Evolutionary conservation across 2,797 vertebrate genomes (phyloP).

Genomic region (Anisognathus igniventris): DNA sequence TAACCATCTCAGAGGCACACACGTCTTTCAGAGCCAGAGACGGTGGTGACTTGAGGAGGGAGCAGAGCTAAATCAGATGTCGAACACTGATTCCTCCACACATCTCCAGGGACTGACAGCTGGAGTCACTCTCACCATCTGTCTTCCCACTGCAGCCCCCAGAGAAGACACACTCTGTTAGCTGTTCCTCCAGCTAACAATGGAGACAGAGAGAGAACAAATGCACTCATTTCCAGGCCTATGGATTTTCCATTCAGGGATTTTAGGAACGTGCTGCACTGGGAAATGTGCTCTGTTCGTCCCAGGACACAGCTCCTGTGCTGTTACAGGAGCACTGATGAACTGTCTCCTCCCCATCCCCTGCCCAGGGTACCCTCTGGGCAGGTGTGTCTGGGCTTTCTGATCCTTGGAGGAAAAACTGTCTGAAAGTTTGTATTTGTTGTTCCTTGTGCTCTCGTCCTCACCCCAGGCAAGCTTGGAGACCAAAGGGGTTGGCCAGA

Average conservation of each 20-base stretch:
- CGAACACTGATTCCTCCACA: constrained; percentile 1
- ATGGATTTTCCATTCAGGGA: constrained; percentile 26
- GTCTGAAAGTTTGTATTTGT: not conserved
- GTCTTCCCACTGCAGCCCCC: not conserved
- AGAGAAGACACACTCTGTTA: not conserved
- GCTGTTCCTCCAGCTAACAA: not conserved
- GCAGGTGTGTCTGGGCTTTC: not conserved
- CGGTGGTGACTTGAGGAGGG: not conserved
- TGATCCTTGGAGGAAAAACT: not conserved
- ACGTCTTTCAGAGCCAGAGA: not conserved
- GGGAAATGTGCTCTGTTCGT: not conserved
- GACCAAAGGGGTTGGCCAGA: not conserved
- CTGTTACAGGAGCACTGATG: not conserved
- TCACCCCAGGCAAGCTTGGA: not conserved
- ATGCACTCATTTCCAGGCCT: not conserved
- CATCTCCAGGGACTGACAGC: constrained; percentile 11
- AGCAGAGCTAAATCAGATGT: constrained; percentile 14
- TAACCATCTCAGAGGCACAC: not conserved
- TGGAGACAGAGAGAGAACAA: not conserved
- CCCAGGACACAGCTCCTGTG: not conserved
- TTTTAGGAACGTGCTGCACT: accelerated
- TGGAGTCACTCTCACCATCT: constrained; percentile 23
- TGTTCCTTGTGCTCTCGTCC: accelerated
- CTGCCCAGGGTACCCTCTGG: not conserved
- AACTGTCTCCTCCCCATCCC: accelerated